These are phyloP conservation scores for Rhinoraja longicauda DNA, from an alignment of 2,797 vertebrate species.

Conservation along the genomic window DNA sequence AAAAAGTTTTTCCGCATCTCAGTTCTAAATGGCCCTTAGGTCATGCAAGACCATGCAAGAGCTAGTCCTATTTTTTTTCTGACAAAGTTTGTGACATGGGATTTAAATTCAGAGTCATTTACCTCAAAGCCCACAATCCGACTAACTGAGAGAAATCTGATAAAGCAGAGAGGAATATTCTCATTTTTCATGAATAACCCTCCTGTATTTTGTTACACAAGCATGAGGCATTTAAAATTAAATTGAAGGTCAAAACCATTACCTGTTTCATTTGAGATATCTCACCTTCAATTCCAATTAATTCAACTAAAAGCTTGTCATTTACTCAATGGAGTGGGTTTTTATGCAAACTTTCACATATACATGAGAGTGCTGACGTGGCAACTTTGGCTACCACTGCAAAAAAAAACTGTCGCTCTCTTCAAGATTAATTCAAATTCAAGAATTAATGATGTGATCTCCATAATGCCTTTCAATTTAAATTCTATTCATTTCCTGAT, in stretches of 20 bases:
- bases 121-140: too few relatives aligned
- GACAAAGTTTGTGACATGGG: too few relatives aligned
- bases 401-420: not conserved
- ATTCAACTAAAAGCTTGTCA: not conserved
- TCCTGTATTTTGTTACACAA: not conserved
- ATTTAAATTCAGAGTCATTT: too few relatives aligned
- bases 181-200: not conserved
- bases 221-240: not conserved
- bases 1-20: too few relatives aligned
- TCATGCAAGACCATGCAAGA: too few relatives aligned
- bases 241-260: not conserved
- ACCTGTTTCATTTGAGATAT: slow-evolving; percentile 3
- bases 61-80: too few relatives aligned
- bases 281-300: not conserved
- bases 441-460: slow-evolving; percentile 8
- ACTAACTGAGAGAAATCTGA: too few relatives aligned
- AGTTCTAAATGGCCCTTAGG: too few relatives aligned
- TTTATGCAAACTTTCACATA: not conserved
- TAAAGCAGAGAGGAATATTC: not conserved
- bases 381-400: not conserved
- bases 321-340: not conserved
- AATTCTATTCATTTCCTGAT: not conserved
- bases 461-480: not conserved
- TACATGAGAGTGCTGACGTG: not conserved
- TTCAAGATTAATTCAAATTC: not conserved